A percentile compares a stretch with the other conserved stretches of the same genome.
Evolutionary conservation across 2,113 vertebrate species (phyloP).

Genomic region (Madoqua kirkii): DNA sequence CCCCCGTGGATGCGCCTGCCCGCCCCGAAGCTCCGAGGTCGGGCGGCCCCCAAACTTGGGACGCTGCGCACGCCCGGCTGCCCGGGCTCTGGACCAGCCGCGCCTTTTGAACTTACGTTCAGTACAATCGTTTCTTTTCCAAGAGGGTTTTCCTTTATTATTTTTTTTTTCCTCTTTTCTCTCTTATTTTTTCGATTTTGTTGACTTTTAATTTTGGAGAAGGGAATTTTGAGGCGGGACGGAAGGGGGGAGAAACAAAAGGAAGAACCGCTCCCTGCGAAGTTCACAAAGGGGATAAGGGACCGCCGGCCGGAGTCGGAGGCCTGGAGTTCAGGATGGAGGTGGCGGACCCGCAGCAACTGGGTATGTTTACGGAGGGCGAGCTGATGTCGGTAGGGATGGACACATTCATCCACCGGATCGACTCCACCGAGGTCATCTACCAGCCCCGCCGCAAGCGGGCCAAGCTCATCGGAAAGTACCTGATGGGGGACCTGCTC

Average conservation of each 20-base stretch:
- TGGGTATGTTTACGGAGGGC: conserved; percentile 91
- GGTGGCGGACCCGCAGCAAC: conserved; percentile 85
- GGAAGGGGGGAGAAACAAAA: background rate
- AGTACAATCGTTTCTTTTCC: conserved; percentile 74
- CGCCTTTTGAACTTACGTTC: conserved; percentile 59
- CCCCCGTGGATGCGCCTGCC: conserved; percentile 47
- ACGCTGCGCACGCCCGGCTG: background rate
- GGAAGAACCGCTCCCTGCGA: background rate
- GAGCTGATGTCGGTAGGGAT: conserved; percentile 93
- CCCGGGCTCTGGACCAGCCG: background rate
- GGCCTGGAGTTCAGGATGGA: conserved; percentile 86
- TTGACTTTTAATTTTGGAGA: conserved; percentile 42
- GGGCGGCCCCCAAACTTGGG: background rate
- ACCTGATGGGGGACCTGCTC: conserved; percentile 97
- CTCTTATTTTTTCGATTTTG: background rate
- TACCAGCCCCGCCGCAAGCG: conserved; percentile 97
- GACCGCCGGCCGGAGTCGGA: conserved; percentile 45
- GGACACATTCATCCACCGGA: conserved; percentile 99
- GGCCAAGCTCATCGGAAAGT: conserved; percentile 97
- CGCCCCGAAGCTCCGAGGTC: conserved; percentile 32
- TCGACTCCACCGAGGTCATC: conserved; percentile 98
- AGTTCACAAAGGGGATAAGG: conserved; percentile 36
- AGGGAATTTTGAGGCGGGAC: conserved; percentile 52
- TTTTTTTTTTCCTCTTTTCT: background rate
- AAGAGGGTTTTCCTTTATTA: background rate